Evolutionary conservation across 2,888 invertebrate species (phyloP).

Genomic region (Cryptosula pallasiana): DNA sequence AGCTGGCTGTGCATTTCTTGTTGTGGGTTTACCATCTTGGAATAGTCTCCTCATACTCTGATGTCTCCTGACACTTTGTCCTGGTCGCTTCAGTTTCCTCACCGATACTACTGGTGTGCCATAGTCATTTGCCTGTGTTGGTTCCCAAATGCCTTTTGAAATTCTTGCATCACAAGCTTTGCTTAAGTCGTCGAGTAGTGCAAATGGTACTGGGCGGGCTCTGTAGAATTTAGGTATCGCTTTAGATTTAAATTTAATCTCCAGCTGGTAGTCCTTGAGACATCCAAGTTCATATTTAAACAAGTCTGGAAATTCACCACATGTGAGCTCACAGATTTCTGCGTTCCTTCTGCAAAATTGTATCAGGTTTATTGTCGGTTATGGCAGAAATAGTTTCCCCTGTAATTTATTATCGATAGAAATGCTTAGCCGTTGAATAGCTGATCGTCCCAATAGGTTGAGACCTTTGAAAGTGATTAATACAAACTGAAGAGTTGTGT

Average conservation of each 20-base stretch:
- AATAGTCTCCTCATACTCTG: background rate
- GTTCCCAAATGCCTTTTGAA: background rate
- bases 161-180: background rate
- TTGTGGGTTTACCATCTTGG: background rate
- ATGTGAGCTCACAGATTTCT: too few species aligned
- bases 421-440: too few species aligned
- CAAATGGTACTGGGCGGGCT: background rate
- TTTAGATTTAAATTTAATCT: background rate
- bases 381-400: too few species aligned
- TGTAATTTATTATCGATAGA: too few species aligned
- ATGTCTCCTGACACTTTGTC: background rate
- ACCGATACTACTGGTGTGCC: background rate
- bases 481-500: too few species aligned
- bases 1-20: background rate
- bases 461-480: too few species aligned
- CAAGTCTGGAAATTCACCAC: background rate
- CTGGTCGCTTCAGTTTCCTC: background rate
- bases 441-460: too few species aligned
- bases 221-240: background rate
- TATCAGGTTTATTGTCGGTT: too few species aligned
- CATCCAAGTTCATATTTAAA: background rate
- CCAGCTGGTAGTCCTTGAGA: background rate
- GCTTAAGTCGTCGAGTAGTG: background rate
- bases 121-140: background rate
- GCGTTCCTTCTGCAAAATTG: too few species aligned